These are phyloP conservation scores for Lepidocyrtinus sp. DNA, from an alignment of 2,888 invertebrate species.

Conservation along the genomic window DNA sequence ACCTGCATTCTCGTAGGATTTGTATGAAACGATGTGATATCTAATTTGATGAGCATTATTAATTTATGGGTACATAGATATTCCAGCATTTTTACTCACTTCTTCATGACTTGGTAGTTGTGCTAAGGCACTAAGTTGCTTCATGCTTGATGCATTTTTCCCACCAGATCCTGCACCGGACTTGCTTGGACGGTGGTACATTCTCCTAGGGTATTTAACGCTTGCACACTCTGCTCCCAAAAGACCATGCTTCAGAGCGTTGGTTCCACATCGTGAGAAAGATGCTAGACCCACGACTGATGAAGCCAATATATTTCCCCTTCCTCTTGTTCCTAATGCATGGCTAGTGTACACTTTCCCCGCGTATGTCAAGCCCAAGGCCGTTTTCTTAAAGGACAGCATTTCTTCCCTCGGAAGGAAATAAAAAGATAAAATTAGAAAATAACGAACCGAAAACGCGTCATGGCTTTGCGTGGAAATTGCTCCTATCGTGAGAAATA, in stretches of 20 bases:
- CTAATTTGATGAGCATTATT: not conserved
- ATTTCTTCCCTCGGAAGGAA: constrained; percentile 9
- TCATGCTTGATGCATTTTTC: not conserved
- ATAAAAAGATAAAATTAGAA: constrained; percentile 1
- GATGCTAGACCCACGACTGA: constrained; percentile 34
- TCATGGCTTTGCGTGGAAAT: too few relatives aligned
- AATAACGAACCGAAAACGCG: too few relatives aligned
- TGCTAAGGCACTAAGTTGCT: constrained; percentile 16
- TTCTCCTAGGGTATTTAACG: constrained; percentile 38
- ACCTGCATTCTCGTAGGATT: not conserved
- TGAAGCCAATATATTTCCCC: not conserved
- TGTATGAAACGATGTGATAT: not conserved
- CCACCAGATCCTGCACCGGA: not conserved
- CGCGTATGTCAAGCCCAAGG: not conserved
- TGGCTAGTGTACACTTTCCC: not conserved
- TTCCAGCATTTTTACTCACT: constrained; percentile 19
- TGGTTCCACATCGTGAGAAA: constrained; percentile 44
- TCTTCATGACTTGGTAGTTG: constrained; percentile 49
- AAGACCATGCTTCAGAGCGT: constrained; percentile 44
- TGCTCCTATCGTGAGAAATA: too few relatives aligned
- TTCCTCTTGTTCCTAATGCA: not conserved
- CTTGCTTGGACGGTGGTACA: not conserved
- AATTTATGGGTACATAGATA: not conserved
- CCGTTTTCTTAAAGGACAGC: constrained; percentile 12
- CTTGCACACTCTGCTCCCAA: constrained; percentile 44